Conservation (phyloP, 2,888 invertebrate genomes). For the Synanthedon tipuliformis region DNA sequence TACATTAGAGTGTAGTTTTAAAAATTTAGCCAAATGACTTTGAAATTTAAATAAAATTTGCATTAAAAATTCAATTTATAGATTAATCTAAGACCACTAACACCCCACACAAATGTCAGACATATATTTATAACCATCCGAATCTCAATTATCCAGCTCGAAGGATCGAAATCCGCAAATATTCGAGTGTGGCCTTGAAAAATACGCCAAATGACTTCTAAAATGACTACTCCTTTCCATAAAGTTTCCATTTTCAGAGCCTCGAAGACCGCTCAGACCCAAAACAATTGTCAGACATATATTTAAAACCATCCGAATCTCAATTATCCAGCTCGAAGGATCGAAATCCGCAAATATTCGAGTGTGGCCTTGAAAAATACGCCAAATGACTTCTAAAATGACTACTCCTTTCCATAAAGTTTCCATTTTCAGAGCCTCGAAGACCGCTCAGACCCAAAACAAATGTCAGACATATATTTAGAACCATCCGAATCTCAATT, state of each 20-base stretch:
- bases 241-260: no score
- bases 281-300: constrained; percentile 30
- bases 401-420: no score
- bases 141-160: constrained; percentile 17
- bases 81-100: no score
- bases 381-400: constrained; percentile 12
- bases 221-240: no score
- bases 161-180: constrained; percentile 15
- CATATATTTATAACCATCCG: constrained; percentile 7
- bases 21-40: constrained; percentile 7
- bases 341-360: constrained; percentile 25
- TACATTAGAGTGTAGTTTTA: no score
- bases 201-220: constrained; percentile 21
- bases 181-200: constrained; percentile 55
- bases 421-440: no score
- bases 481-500: constrained; percentile 4
- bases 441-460: constrained; percentile 33
- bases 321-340: constrained; percentile 20
- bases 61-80: no score
- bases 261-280: constrained; percentile 35
- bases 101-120: constrained; percentile 38
- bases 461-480: constrained; percentile 27
- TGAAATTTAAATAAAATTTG: no score
- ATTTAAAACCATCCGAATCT: constrained; percentile 3
- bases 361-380: constrained; percentile 51